Evolutionary conservation across 2,113 vertebrate species (phyloP).

Genomic region (Meleagris gallopavo): DNA sequence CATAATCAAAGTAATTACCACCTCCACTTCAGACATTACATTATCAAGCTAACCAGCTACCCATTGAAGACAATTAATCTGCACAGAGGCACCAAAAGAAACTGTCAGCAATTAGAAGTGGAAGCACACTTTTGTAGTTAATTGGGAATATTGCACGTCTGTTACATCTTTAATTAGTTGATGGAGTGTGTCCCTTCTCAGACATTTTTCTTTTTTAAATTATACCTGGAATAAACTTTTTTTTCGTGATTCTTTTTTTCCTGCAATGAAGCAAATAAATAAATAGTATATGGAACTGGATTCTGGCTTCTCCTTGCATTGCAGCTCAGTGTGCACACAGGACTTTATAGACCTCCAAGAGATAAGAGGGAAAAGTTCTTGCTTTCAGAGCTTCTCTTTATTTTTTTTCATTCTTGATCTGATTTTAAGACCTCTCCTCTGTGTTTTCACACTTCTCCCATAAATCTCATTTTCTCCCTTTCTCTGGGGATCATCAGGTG

Average conservation of each 20-base stretch:
- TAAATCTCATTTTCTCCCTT: constrained; percentile 46
- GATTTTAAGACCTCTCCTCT: constrained; percentile 25
- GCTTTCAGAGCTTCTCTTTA: background rate
- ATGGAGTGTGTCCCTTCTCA: constrained; percentile 44
- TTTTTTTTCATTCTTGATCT: background rate
- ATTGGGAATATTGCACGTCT: constrained; percentile 62
- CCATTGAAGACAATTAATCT: constrained; percentile 56
- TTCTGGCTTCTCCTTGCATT: background rate
- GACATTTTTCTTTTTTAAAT: constrained; percentile 28
- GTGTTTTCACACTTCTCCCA: constrained; percentile 17
- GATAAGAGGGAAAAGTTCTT: background rate
- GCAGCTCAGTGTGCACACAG: background rate
- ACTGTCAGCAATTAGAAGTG: constrained; percentile 64
- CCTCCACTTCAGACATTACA: constrained; percentile 48
- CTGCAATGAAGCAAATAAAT: background rate
- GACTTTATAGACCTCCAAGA: background rate
- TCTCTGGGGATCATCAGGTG: constrained; percentile 29
- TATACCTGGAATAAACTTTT: background rate
- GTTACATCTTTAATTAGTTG: constrained; percentile 56
- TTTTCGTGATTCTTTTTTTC: accelerated
- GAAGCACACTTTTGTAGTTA: constrained; percentile 58
- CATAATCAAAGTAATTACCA: constrained; percentile 51
- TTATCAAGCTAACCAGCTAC: constrained; percentile 45
- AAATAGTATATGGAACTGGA: background rate
- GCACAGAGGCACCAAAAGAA: constrained; percentile 41